These are phyloP conservation scores for Fregetta grallaria DNA, from an alignment of 2,113 vertebrate genomes.

Conservation along the genomic window DNA sequence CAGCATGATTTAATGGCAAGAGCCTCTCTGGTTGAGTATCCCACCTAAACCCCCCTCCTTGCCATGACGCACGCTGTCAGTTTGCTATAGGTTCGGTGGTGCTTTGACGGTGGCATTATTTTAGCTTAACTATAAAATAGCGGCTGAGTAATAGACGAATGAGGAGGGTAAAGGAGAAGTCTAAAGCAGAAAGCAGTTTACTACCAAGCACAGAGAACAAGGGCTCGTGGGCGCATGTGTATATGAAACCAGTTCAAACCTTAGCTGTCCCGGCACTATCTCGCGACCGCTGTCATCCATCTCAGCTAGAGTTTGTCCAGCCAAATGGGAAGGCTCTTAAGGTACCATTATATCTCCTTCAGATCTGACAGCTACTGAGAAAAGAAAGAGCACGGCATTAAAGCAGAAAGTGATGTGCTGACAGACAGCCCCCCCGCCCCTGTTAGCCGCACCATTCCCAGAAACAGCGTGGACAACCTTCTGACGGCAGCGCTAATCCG, in stretches of 20 bases:
- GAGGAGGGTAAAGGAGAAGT: neutral
- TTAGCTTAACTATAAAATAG: neutral
- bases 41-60: neutral
- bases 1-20: neutral
- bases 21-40: neutral
- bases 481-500: neutral
- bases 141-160: neutral
- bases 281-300: neutral
- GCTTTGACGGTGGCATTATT: neutral
- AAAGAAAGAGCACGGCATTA: neutral
- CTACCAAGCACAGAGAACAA: neutral
- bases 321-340: neutral
- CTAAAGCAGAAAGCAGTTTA: neutral
- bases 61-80: neutral
- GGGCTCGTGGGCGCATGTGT: accelerated
- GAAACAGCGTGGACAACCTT: neutral
- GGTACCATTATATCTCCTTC: neutral
- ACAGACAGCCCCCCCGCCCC: neutral
- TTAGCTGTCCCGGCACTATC: accelerated
- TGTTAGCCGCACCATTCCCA: neutral
- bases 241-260: neutral
- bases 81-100: neutral
- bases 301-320: neutral
- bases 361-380: neutral
- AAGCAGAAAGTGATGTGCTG: neutral